Conservation (phyloP, 2,113 vertebrate species). For the Galeopterus variegatus region DNA sequence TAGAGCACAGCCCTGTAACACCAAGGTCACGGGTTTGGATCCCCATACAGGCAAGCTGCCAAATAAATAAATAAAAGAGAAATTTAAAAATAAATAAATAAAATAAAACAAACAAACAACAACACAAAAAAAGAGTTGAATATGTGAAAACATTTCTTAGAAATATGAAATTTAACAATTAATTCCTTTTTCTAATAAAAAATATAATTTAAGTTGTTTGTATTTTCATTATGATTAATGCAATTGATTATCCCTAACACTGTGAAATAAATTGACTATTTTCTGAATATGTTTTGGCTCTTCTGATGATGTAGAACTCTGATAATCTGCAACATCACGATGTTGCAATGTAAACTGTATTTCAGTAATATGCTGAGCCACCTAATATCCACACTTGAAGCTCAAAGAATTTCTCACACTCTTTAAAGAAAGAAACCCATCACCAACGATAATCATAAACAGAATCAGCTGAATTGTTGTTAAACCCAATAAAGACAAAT, state of each 20-base stretch:
- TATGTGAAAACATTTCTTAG: not conserved
- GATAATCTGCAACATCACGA: not conserved
- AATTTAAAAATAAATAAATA: not conserved
- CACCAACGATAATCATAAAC: not conserved
- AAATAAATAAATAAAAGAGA: too few species aligned
- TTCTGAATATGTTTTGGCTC: not conserved
- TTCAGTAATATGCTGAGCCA: not conserved
- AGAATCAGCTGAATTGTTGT: not conserved
- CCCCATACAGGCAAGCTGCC: too few species aligned
- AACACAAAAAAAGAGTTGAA: not conserved
- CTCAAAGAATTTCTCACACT: not conserved
- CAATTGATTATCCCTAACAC: not conserved
- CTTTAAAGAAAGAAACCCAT: not conserved
- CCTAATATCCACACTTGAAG: not conserved
- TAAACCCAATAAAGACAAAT: not conserved
- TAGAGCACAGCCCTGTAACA: too few species aligned
- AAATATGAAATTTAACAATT: slow-evolving; percentile 38
- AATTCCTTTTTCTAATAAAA: slow-evolving; percentile 8
- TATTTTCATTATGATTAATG: slow-evolving; percentile 53
- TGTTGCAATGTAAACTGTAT: not conserved
- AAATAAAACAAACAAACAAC: not conserved
- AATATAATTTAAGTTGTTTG: not conserved
- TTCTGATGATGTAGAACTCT: not conserved
- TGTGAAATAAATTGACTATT: not conserved
- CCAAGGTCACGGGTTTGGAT: too few species aligned